A percentile compares a stretch with the other conserved stretches of the same genome.
phyloP scores from a whole-genome alignment of 1,140 invertebrate species.

The Bathynomus jamesi region DNA sequence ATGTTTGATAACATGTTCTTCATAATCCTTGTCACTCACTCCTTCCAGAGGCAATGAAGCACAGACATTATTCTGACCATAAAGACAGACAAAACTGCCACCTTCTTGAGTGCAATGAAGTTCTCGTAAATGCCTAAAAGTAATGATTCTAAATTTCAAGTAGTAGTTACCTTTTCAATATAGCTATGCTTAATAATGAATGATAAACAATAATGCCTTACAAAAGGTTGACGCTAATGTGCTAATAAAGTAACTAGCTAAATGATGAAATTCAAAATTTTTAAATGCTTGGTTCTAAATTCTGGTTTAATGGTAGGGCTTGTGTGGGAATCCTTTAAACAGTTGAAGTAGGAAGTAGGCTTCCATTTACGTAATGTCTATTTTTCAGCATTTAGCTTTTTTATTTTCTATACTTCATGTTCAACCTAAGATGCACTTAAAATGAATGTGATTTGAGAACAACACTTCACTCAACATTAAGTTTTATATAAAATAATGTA shows the following conservation, averaged over 20 bases:
- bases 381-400: not conserved
- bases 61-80: slow-evolving; percentile 81
- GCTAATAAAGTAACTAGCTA: not conserved
- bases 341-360: no score
- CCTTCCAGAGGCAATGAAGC: slow-evolving; percentile 77
- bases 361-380: not conserved
- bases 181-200: no score
- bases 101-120: slow-evolving; percentile 79
- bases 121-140: slow-evolving; percentile 63
- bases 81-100: slow-evolving; percentile 77
- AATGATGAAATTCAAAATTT: not conserved
- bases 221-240: not conserved
- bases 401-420: not conserved
- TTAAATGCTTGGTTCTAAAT: not conserved
- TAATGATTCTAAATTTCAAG: no score
- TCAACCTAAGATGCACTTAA: not conserved
- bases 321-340: not conserved
- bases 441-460: not conserved
- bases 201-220: no score
- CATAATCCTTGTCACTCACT: slow-evolving; percentile 77
- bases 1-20: slow-evolving; percentile 73
- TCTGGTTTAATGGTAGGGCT: not conserved
- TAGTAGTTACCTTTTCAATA: no score
- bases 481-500: not conserved
- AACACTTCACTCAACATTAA: no score